phyloP scores from a whole-genome alignment of 2,888 invertebrate genomes.

The Sarcophaga variegata region DNA sequence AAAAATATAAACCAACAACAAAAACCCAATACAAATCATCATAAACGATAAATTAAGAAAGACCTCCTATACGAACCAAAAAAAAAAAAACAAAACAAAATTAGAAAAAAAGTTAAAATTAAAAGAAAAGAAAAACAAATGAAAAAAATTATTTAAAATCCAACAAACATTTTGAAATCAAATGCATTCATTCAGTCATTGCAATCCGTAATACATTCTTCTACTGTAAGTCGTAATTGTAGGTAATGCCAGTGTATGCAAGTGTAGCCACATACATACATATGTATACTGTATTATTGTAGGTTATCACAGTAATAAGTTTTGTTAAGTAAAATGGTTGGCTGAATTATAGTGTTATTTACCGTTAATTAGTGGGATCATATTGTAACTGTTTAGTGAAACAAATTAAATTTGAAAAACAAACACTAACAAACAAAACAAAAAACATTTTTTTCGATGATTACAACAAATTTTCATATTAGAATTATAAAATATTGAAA shows the following conservation, averaged over 20 bases:
- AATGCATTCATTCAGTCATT: no score
- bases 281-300: constrained; percentile 14
- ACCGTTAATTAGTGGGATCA: constrained; percentile 58
- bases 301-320: not conserved
- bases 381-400: constrained; percentile 49
- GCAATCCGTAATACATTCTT: no score
- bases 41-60: constrained; percentile 22
- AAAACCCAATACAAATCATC: not conserved
- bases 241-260: not conserved
- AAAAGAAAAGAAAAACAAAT: not conserved
- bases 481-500: not conserved
- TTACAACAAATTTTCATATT: not conserved
- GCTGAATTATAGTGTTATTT: constrained; percentile 39
- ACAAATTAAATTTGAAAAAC: constrained; percentile 44
- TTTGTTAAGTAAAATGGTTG: constrained; percentile 43
- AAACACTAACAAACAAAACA: constrained; percentile 5
- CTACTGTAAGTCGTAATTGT: no score
- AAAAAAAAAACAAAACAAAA: not conserved
- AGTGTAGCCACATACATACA: not conserved
- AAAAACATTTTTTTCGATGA: not conserved
- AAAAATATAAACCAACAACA: not conserved
- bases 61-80: constrained; percentile 13
- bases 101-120: not conserved
- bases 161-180: not conserved
- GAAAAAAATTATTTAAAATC: constrained; percentile 22